Conservation (phyloP, 2,797 vertebrate species). For the Picus viridis region DNA sequence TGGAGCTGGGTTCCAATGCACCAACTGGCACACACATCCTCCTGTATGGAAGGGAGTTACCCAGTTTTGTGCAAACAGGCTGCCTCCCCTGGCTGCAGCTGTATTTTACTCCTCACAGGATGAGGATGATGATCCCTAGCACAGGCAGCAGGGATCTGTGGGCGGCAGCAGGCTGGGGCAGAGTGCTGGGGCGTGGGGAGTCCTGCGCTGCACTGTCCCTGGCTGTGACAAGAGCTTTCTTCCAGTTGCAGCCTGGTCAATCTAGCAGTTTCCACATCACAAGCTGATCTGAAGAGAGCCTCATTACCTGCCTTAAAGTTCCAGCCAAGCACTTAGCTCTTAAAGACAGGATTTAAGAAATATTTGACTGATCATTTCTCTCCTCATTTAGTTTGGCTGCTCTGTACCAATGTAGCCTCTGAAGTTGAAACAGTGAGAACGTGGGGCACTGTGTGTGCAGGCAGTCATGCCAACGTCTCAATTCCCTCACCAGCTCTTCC, state of each 20-base stretch:
- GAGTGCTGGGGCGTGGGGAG: neutral
- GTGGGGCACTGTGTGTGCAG: slow-evolving; percentile 33
- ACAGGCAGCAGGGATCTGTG: neutral
- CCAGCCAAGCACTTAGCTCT: slow-evolving; percentile 72
- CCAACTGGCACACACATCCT: neutral
- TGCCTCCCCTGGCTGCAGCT: neutral
- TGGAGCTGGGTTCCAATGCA: neutral
- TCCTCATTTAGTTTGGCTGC: slow-evolving; percentile 76
- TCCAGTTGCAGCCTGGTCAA: slow-evolving; percentile 62
- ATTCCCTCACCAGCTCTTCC: neutral
- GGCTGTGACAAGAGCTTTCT: slow-evolving; percentile 52
- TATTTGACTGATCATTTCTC: slow-evolving; percentile 78
- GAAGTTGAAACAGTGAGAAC: slow-evolving; percentile 64
- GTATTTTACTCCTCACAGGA: neutral
- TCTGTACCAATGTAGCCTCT: slow-evolving; percentile 72
- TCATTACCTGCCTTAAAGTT: slow-evolving; percentile 67
- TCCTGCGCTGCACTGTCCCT: rapidly evolving
- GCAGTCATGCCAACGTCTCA: neutral
- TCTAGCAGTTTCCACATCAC: slow-evolving; percentile 72
- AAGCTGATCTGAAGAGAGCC: slow-evolving; percentile 66
- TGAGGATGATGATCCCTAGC: neutral
- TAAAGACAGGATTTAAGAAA: slow-evolving; percentile 73
- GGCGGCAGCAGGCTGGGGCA: neutral
- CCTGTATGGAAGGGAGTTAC: neutral
- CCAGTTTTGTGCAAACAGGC: neutral